A percentile compares a stretch with the other conserved stretches of the same genome.
Evolutionary conservation across 2,888 invertebrate species (phyloP).

Genomic region (Griposia aprilina): DNA sequence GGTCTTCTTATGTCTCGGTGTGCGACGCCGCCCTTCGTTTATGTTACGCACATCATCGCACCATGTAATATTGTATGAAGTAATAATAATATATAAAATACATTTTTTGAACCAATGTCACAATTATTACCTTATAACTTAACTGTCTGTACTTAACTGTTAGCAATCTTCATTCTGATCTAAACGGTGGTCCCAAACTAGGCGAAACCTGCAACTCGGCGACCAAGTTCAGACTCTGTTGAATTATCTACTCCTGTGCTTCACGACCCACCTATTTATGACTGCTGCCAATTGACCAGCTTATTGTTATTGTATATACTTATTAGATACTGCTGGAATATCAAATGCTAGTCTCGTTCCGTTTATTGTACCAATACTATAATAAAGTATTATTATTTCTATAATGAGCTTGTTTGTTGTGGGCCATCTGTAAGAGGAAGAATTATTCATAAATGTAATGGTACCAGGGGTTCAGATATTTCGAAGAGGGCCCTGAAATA

Average conservation of each 20-base stretch:
- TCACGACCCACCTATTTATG: constrained; percentile 50
- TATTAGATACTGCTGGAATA: constrained; percentile 46
- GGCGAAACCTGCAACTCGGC: too few species aligned
- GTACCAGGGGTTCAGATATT: neutral
- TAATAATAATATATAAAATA: too few species aligned
- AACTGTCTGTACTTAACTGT: too few species aligned
- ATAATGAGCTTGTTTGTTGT: constrained; percentile 36
- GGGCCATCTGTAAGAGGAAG: neutral
- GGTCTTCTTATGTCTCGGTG: too few species aligned
- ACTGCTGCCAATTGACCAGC: constrained; percentile 51
- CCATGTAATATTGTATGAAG: neutral
- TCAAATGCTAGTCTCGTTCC: constrained; percentile 30
- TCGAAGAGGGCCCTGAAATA: neutral
- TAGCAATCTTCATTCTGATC: too few species aligned
- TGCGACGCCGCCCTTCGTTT: neutral
- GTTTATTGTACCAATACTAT: constrained; percentile 28
- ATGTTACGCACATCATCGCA: neutral
- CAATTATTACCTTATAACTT: too few species aligned
- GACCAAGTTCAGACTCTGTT: constrained; percentile 31
- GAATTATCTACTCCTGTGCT: constrained; percentile 10
- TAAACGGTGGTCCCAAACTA: too few species aligned
- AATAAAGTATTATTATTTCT: constrained; percentile 22
- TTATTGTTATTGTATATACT: constrained; percentile 41
- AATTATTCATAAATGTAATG: neutral
- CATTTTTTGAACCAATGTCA: too few species aligned